Conservation (phyloP, 2,113 vertebrate species). For the Ceyx margarethae region DNA sequence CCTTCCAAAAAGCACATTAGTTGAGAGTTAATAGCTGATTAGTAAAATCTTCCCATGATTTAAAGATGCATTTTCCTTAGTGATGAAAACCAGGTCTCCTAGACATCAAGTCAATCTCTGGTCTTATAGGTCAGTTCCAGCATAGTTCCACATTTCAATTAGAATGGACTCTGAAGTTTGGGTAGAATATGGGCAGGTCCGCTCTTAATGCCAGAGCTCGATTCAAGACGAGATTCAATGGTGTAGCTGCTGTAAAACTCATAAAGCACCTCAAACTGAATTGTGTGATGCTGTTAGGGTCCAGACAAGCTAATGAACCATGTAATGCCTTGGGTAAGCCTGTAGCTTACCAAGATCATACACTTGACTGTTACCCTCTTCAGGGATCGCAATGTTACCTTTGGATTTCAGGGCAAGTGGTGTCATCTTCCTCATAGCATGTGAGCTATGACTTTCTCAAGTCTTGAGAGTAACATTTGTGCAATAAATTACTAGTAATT, state of each 20-base stretch:
- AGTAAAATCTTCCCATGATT: conserved; percentile 31
- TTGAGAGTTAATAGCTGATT: conserved; percentile 36
- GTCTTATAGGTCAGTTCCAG: neutral
- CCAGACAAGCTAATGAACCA: neutral
- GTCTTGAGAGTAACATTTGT: neutral
- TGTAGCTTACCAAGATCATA: neutral
- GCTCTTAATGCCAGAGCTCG: neutral
- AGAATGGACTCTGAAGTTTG: neutral
- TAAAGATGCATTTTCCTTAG: conserved; percentile 30
- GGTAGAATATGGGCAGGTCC: neutral
- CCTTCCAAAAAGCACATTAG: neutral
- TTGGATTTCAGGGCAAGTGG: neutral
- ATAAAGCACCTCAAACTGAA: neutral
- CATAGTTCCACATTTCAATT: neutral
- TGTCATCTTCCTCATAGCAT: neutral
- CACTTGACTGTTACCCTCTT: neutral
- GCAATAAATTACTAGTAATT: neutral
- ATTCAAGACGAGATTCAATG: neutral
- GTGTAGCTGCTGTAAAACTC: neutral
- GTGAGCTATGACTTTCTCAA: neutral
- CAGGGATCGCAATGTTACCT: neutral
- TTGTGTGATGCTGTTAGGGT: neutral
- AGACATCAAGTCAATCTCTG: conserved; percentile 6
- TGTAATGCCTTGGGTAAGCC: neutral
- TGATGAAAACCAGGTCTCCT: conserved; percentile 43